Evolutionary conservation across 2,888 invertebrate species (phyloP), one percentile per base, ranked within the genome.

Genomic region (Masnerella sp.): DNA sequence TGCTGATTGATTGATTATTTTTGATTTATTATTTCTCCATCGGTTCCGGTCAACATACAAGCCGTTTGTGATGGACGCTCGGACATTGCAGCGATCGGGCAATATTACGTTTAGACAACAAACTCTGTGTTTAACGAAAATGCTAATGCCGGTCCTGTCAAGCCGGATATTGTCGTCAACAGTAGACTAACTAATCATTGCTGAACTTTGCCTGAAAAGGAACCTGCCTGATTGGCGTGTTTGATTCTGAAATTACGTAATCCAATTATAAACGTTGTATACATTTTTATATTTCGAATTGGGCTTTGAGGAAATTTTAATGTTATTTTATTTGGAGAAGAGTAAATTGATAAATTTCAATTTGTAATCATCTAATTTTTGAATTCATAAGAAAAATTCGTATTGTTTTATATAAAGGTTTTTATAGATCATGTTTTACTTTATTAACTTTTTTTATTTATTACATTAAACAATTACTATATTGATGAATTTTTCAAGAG

Each of bases 41-140:
- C 58, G 49, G 11, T 43, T 51, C 34, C 14, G n/a, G 38, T 52
- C 28, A 47, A 52, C 36, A 59, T 59, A 61, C 45, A 30, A 17
- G 28, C 12, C 12, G 34, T 42, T 43, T 40, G 34, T 42, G 20
- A 47, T 40, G 20, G 49, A 22, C 40, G 28, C n/a, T 36, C 12
- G 22, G 17, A 67, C 58, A 49, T 22, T 20, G 47, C 25, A 7
- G 25, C 36, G 49, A 51, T 49, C 49, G 17, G 14, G 68, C 52
- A 51, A 69, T 69, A 61, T 61, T 69, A 61, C 49, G 30, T 34
- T 58, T n/a, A 45, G 52, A 52, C 68, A 52, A 52, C 59, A 69
- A 52, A 30, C 36, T 51, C 49, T 42, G 20, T 45, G 40, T 69
- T 52, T 49, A 47, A 40, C 54, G 65, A 56, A 56, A 67, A 67